Conservation (phyloP, 2,113 vertebrate species). For the Ammodytes dubius region DNA sequence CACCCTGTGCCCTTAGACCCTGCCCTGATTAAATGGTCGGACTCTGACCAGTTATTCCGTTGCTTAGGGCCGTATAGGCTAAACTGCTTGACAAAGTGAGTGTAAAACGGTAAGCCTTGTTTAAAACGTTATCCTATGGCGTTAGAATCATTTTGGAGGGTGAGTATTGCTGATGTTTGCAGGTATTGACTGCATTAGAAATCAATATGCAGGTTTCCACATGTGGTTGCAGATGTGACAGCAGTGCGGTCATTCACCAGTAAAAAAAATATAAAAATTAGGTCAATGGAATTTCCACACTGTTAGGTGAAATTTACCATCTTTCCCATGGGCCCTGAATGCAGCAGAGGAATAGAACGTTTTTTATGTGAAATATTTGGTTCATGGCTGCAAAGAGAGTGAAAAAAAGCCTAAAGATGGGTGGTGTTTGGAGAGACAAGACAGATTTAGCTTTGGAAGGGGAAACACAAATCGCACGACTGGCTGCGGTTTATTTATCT, state of each 20-base stretch:
- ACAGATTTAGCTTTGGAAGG: constrained; percentile 72
- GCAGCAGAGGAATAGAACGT: constrained; percentile 10
- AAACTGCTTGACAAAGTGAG: too few relatives aligned
- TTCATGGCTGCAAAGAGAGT: constrained; percentile 43
- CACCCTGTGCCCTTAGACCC: too few relatives aligned
- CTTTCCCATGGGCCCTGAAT: constrained; percentile 18
- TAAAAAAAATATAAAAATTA: not conserved
- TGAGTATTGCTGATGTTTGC: not conserved
- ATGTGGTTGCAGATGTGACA: not conserved
- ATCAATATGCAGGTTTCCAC: not conserved
- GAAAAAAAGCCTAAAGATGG: constrained; percentile 44
- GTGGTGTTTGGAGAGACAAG: constrained; percentile 71
- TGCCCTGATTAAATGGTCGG: too few relatives aligned
- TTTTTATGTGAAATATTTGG: constrained; percentile 51
- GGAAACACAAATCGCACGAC: constrained; percentile 67
- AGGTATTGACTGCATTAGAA: not conserved
- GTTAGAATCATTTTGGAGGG: too few relatives aligned
- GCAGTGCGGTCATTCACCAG: not conserved
- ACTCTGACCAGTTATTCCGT: too few relatives aligned
- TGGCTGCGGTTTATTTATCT: constrained; percentile 76
- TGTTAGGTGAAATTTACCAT: not conserved
- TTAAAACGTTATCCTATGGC: too few relatives aligned
- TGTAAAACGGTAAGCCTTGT: too few relatives aligned
- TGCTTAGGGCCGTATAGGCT: too few relatives aligned
- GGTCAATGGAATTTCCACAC: not conserved